Evolutionary conservation across 1,140 invertebrate species (phyloP).

Genomic region (Pachypeltis micranthus): DNA sequence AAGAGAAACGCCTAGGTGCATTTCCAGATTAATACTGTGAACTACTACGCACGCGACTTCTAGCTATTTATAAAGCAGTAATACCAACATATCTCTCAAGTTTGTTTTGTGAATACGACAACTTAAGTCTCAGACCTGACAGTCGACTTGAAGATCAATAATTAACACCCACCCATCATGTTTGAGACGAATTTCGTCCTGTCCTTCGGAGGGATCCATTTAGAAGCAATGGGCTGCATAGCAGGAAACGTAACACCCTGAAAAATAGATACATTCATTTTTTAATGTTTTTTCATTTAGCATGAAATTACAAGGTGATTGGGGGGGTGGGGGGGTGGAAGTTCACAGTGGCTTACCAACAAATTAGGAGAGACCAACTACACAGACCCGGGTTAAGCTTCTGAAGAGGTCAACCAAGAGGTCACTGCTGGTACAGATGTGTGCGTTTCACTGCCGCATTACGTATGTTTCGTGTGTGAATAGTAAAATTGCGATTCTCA

Average conservation of each 20-base stretch:
- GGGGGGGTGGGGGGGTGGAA: neutral
- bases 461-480: too few species aligned
- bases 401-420: too few species aligned
- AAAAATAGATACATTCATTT: conserved; percentile 21
- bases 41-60: too few species aligned
- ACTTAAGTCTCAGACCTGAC: neutral
- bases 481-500: too few species aligned
- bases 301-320: neutral
- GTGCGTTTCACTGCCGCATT: too few species aligned
- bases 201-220: conserved; percentile 83
- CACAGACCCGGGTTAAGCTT: too few species aligned
- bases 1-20: too few species aligned
- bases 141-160: neutral
- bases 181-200: conserved; percentile 75
- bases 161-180: conserved; percentile 62
- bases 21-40: too few species aligned
- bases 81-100: too few species aligned
- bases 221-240: conserved; percentile 75
- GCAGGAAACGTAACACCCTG: conserved; percentile 82
- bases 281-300: neutral
- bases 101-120: conserved; percentile 1
- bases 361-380: neutral
- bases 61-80: too few species aligned
- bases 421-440: too few species aligned
- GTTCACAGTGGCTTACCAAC: neutral